Evolutionary conservation across 2,888 invertebrate species (phyloP).

Genomic region (Luperina testacea): DNA sequence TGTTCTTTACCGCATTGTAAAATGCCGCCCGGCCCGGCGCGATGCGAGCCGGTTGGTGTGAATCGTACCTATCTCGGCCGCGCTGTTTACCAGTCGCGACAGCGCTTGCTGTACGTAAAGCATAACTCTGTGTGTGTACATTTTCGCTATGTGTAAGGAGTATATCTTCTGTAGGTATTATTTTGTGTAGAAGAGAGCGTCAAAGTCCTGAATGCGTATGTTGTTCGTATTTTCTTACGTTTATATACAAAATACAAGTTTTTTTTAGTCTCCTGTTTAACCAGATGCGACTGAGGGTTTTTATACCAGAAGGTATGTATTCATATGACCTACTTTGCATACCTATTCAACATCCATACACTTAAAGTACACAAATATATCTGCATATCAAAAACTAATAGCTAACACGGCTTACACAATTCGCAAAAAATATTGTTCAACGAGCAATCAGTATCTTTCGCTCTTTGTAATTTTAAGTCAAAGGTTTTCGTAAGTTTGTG

Average conservation of each 20-base stretch:
- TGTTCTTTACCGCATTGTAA: too few species aligned
- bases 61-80: too few species aligned
- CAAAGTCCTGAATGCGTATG: conserved; percentile 11
- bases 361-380: not conserved
- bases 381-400: not conserved
- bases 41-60: too few species aligned
- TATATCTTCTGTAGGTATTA: not conserved
- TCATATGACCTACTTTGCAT: conserved; percentile 12
- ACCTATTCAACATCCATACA: not conserved
- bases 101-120: not conserved
- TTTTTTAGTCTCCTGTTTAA: conserved; percentile 11
- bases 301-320: conserved; percentile 14
- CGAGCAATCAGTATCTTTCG: not conserved
- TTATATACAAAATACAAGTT: not conserved
- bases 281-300: conserved; percentile 2
- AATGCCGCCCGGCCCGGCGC: too few species aligned
- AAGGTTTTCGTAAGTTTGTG: not conserved
- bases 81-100: not conserved
- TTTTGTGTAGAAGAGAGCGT: not conserved
- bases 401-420: not conserved
- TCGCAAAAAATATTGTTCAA: not conserved
- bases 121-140: not conserved
- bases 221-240: conserved; percentile 29
- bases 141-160: not conserved
- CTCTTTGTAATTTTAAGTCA: not conserved